phyloP scores from a whole-genome alignment of 1,140 invertebrate genomes.

The Euura saliciscinereae region DNA sequence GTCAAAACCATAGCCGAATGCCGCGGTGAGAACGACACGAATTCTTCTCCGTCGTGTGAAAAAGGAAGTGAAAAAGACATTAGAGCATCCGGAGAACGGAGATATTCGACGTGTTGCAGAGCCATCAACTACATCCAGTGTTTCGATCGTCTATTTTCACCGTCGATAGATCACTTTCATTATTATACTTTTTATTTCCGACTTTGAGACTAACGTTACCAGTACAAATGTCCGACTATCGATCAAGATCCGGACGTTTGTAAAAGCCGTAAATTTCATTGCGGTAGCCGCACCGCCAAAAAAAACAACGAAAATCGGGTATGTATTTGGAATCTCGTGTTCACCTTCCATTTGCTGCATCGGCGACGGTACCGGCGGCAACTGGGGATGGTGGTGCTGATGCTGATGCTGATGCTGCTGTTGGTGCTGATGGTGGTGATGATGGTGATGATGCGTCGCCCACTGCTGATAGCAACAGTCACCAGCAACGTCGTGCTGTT shows the following conservation, averaged over 20 bases:
- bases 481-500: slow-evolving; percentile 34
- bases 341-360: slow-evolving; percentile 59
- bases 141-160: background rate
- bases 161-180: background rate
- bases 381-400: slow-evolving; percentile 31
- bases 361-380: slow-evolving; percentile 44
- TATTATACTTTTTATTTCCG: no score
- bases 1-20: background rate
- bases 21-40: background rate
- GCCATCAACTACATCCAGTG: background rate
- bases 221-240: no score
- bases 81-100: background rate
- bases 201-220: no score
- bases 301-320: no score
- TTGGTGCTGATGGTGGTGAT: slow-evolving; percentile 27
- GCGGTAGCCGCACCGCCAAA: no score
- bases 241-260: no score
- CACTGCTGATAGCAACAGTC: slow-evolving; percentile 50
- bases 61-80: background rate
- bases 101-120: background rate
- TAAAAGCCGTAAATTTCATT: no score
- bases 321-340: no score
- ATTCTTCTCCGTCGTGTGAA: background rate
- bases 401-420: slow-evolving; percentile 36
- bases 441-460: slow-evolving; percentile 21